Evolutionary conservation across 2,797 vertebrate species (phyloP).

Genomic region (Alosa sapidissima): DNA sequence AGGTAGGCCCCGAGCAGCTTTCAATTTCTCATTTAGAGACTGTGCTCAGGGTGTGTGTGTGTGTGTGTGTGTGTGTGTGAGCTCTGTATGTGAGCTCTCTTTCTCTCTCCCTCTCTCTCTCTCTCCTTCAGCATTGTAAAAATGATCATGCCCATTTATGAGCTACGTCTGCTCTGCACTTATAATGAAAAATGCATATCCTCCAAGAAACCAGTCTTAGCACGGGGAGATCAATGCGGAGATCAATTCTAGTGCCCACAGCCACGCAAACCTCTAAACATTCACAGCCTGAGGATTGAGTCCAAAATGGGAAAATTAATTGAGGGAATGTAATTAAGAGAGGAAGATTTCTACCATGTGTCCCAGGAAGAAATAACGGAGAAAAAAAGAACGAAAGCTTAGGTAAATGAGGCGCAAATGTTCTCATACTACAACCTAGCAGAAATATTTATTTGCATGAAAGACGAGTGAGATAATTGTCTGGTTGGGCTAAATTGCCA

Average conservation of each 20-base stretch:
- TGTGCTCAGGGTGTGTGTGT: slow-evolving; percentile 25
- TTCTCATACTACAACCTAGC: slow-evolving; percentile 64
- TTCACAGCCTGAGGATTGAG: neutral
- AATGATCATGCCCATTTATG: slow-evolving; percentile 59
- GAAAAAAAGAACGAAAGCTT: neutral
- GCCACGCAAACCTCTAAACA: slow-evolving; percentile 39
- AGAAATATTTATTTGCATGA: slow-evolving; percentile 75
- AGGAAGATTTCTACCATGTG: slow-evolving; percentile 15
- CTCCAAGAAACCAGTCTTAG: slow-evolving; percentile 77
- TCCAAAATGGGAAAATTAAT: slow-evolving; percentile 45
- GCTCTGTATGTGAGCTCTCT: slow-evolving; percentile 23
- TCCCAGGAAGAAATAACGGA: neutral
- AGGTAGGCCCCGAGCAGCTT: slow-evolving; percentile 11
- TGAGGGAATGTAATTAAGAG: slow-evolving; percentile 7
- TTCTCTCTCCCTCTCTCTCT: slow-evolving; percentile 30
- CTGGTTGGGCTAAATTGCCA: slow-evolving; percentile 68
- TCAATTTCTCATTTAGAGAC: slow-evolving; percentile 23
- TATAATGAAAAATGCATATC: slow-evolving; percentile 76
- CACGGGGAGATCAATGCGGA: slow-evolving; percentile 74
- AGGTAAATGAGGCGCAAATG: slow-evolving; percentile 75
- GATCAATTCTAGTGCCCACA: slow-evolving; percentile 76
- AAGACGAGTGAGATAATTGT: slow-evolving; percentile 68
- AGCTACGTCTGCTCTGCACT: slow-evolving; percentile 59
- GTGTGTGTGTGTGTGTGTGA: neutral
- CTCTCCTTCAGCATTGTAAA: slow-evolving; percentile 61